A percentile compares a stretch with the other conserved stretches of the same genome.
phyloP scores from a whole-genome alignment of 2,113 vertebrate genomes.

The Protomyctophum bolini region DNA sequence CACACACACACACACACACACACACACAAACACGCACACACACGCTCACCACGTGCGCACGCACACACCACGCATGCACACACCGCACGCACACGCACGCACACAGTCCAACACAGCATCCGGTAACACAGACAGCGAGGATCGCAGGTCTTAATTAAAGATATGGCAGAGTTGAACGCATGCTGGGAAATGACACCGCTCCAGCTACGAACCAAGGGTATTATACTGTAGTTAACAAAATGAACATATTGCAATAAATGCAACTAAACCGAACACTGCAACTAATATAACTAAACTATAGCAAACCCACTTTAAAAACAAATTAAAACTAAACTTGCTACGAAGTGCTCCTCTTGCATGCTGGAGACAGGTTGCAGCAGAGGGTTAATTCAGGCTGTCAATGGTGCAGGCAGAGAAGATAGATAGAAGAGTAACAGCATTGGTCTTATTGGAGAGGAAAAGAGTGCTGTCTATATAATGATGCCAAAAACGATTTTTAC shows the following conservation, averaged over 20 bases:
- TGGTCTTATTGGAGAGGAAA: slow-evolving; percentile 20
- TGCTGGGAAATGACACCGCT: slow-evolving; percentile 68
- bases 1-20: slow-evolving; percentile 11
- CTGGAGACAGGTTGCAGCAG: background rate
- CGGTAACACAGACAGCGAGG: slow-evolving; percentile 43
- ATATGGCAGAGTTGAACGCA: slow-evolving; percentile 48
- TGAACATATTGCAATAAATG: no score
- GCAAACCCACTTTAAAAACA: no score
- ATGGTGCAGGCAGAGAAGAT: slow-evolving; percentile 24
- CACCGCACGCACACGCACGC: background rate
- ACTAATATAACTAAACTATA: no score
- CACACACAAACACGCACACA: slow-evolving; percentile 20
- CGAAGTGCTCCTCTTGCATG: background rate
- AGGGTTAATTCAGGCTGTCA: background rate
- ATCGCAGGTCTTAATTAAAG: slow-evolving; percentile 76
- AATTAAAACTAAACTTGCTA: background rate
- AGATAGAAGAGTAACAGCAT: slow-evolving; percentile 27
- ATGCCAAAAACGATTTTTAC: background rate
- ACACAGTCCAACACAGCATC: slow-evolving; percentile 29
- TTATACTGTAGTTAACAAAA: no score
- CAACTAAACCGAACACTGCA: no score
- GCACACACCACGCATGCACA: slow-evolving; percentile 1
- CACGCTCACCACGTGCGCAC: background rate
- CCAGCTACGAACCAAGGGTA: slow-evolving; percentile 53
- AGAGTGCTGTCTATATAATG: slow-evolving; percentile 9